Evolutionary conservation across 2,888 invertebrate genomes (phyloP), one percentile per base, ranked within the genome.

Genomic region (Gymnoscelis rufifasciata): DNA sequence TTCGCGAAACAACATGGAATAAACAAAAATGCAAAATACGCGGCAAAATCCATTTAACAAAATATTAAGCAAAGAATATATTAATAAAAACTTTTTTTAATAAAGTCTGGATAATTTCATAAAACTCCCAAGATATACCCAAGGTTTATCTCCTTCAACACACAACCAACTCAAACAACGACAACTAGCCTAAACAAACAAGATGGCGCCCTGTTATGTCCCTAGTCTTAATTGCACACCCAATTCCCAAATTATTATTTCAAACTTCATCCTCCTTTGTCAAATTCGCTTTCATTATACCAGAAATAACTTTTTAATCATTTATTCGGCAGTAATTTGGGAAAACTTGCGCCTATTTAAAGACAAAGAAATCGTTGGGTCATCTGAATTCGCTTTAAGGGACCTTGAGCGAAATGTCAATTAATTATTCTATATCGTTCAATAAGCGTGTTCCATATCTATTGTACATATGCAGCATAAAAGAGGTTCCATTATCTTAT

Each of bases 401-500:
- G 27, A 54, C 56, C 47, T 47, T 42, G 45, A 42, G 31, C 23
- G 41, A 41, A 40, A 30, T 41, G 23, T 28, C 37, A 33, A 41
- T 37, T 28, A 31, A 39, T 45, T 41, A 40, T 47, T 48, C 39
- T 41, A 45, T 41, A 53, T 38, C 52, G 27, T 48, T 51, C 24
- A 36, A 37, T 42, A 51, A 52, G 47, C 57, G 38, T 51, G 27
- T 40, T 43, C 28, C 26, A 41, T 35, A 44, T 53, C 52, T 50
- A 43, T 24, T 39, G 36, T n/a, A n/a, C n/a, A 29, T 36, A 43
- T 40, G 36, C 27, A 43, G 37, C 33, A 39, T 37, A 27, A 54
- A 53, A 43, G 37, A 40, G 40, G 27, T 33, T 10, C 27, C 37
- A 64, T 79, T 83, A 83, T 83, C 83, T 49, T 58, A 60, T 60